phyloP scores from a whole-genome alignment of 2,113 vertebrate genomes.

The Crotalus horridus region DNA sequence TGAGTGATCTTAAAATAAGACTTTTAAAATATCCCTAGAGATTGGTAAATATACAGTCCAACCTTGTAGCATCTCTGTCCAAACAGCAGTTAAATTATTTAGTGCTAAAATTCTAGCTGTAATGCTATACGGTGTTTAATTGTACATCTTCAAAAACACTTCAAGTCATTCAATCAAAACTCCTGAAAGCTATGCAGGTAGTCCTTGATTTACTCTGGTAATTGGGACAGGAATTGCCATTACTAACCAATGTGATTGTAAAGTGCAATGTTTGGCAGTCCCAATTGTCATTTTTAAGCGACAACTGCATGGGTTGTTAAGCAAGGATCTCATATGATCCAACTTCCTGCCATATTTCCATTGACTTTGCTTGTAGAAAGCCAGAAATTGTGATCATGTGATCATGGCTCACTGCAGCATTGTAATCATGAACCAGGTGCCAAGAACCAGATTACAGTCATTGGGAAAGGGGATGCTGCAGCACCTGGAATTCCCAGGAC shows the following conservation, averaged over 20 bases:
- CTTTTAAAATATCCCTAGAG: background rate
- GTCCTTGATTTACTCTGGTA: background rate
- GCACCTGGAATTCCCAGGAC: background rate
- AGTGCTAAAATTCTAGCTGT: background rate
- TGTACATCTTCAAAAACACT: background rate
- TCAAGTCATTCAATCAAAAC: background rate
- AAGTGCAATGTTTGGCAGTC: background rate
- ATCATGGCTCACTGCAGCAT: background rate
- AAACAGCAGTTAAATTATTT: background rate
- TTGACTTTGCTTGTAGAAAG: background rate
- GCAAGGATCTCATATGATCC: background rate
- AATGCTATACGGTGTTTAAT: background rate
- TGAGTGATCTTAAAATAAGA: background rate
- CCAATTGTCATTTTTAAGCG: background rate
- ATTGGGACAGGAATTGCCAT: background rate
- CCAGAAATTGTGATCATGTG: background rate
- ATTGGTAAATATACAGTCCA: background rate
- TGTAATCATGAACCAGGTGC: background rate
- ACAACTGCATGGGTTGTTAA: background rate
- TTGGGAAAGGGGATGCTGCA: background rate
- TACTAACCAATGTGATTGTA: background rate
- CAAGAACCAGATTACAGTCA: background rate
- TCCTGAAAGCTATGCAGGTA: background rate
- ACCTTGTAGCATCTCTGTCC: background rate
- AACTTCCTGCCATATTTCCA: background rate